Evolutionary conservation across 2,113 vertebrate genomes (phyloP), one percentile per base, ranked within the genome.

Genomic region (Marcusenius ussheri): DNA sequence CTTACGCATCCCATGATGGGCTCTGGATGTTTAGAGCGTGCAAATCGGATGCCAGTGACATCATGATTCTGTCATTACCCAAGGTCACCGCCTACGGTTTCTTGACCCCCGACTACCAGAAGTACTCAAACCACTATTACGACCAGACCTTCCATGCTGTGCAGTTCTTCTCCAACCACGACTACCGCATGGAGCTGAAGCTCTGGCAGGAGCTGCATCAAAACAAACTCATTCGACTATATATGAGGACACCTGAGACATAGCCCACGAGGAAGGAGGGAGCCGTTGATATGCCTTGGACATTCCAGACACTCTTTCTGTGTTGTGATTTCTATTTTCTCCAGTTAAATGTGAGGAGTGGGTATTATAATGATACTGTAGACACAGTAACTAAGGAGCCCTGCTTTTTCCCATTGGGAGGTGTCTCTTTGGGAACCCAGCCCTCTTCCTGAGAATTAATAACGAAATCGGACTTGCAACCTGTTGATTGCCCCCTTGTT

Each of bases 41-140:
- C 62, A 31, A 70, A 70, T 70, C 3, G 11, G 10, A 70, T 27
- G 27, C n/a, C 9, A 70, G 62, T 31, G 62, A 70, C 62, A 31
- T 31, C 35, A n/a, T n/a, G 83, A 19, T 47, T 10, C 45, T 84
- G 42, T 84, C 35, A 11, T 35, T 19, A 8, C 89, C 0, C n/a
- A 97, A 84, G 96, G 96, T 97, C 87, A 96, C 92, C 3, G 96
- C 96, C 0, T 97, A 97, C 0, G 96, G 96, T 83, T 97, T 96
- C 92, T 95, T 97, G 93, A 97, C 96, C 0, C 94, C 96, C 0
- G 93, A 96, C 92, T 97, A 92, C 27, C 53, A 0, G 1, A 94
- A 92, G 0, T 97, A 96, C 92, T 97, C 96, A 0, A 93, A 97
- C 90, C 96, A 97, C 91, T 97, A 97, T 91, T 97, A 91, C 1